Evolutionary conservation across 2,888 invertebrate genomes (phyloP).

Genomic region (Auanema sp.): DNA sequence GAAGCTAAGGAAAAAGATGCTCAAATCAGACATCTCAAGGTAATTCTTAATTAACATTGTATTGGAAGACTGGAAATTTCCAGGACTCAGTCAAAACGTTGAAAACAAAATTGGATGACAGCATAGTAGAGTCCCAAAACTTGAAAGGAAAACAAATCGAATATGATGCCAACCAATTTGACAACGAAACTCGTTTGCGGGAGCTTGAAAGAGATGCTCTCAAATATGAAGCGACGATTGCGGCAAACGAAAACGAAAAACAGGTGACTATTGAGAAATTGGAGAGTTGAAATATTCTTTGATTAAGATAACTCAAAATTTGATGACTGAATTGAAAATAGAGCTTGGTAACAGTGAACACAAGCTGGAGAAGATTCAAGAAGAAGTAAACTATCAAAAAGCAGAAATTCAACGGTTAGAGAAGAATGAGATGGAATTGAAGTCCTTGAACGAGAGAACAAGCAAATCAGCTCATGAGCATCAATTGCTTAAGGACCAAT

Average conservation of each 20-base stretch:
- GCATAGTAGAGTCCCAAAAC: slow-evolving; percentile 55
- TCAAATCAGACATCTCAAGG: slow-evolving; percentile 60
- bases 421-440: slow-evolving; percentile 53
- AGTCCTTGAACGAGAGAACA: slow-evolving; percentile 39
- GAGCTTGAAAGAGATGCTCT: slow-evolving; percentile 57
- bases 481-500: slow-evolving; percentile 51
- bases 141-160: slow-evolving; percentile 59
- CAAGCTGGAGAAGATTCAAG: slow-evolving; percentile 55
- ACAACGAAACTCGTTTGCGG: slow-evolving; percentile 57
- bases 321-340: slow-evolving; percentile 54
- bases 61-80: too few species aligned
- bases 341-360: slow-evolving; percentile 54
- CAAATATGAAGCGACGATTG: slow-evolving; percentile 52
- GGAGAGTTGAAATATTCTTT: too few species aligned
- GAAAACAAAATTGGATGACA: slow-evolving; percentile 57
- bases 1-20: slow-evolving; percentile 63
- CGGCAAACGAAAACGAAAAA: slow-evolving; percentile 54
- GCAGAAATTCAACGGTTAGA: slow-evolving; percentile 58
- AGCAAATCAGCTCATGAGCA: slow-evolving; percentile 52
- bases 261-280: slow-evolving; percentile 27
- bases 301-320: neutral
- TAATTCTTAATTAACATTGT: slow-evolving; percentile 3
- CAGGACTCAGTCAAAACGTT: slow-evolving; percentile 50
- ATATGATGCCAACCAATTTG: slow-evolving; percentile 54
- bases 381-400: slow-evolving; percentile 56